Evolutionary conservation across 1,140 invertebrate genomes (phyloP), one percentile per base, ranked within the genome.

Genomic region (Drosophila busckii): DNA sequence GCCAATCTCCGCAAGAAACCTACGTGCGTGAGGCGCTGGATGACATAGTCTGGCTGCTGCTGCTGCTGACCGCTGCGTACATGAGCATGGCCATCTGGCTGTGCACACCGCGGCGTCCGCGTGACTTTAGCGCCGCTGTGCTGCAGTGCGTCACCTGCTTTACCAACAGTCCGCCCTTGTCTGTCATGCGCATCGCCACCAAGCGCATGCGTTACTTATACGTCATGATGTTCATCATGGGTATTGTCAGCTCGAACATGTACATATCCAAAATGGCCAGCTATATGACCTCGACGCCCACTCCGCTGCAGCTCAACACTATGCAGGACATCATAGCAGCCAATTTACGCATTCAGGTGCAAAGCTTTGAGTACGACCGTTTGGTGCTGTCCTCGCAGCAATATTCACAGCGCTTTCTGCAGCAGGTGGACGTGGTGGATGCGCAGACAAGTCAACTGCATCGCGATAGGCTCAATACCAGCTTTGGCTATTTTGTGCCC

Each of bases 231-330:
- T 73, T 64, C 16, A 29, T 80, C 6, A 44, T 80, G 34, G 84
- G 84, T 0, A 52, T 85, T 1, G 44, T 75, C 8, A 58, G 52
- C 2, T 80, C 84, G 15, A 86, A 75, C n/a, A 50, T 85, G 73
- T 86, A 85, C 29, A 65, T 59, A 8, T 67, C 76, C 2, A 73
- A 83, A 15, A 76, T 86, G 73, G 40, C 84, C 16, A 86, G 84
- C 44, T 85, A 66, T 23, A 44, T 86, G 3, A 82, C 78, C 5
- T 49, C 69, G 0, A 37, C 83, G 4, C 80, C 70, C 3, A 26
- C 46, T 0, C 48, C 35, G 2, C 35, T 23, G 0, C 84, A 86
- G 32, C 5, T 86, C 1, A 62, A 78, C 19, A 70, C 67, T 0
- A 26, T 73, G 8, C 22, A 82, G 31, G 84, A 86, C n/a, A 50